These are phyloP conservation scores for Cyanoliseus patagonus DNA, from an alignment of 2,113 vertebrate genomes.

Conservation along the genomic window DNA sequence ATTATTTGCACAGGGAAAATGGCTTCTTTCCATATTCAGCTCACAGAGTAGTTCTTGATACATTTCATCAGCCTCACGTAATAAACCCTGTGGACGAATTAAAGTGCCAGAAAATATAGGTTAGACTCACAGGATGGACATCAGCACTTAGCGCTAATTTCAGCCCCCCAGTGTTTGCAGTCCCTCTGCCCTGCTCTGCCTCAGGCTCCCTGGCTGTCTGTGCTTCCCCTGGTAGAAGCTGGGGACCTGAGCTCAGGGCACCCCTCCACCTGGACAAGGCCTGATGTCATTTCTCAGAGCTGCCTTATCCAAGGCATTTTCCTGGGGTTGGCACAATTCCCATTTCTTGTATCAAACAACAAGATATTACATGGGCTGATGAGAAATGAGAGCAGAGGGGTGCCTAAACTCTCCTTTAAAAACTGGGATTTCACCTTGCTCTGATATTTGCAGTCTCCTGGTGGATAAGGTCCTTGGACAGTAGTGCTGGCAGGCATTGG, in stretches of 20 bases:
- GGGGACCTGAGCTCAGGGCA: not conserved
- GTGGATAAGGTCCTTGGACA: not conserved
- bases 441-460: not conserved
- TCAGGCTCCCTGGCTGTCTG: not conserved
- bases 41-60: not conserved
- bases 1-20: slow-evolving; percentile 36
- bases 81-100: slow-evolving; percentile 29
- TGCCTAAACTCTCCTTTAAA: not conserved
- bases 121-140: not conserved
- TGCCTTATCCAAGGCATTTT: not conserved
- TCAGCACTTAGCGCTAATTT: accelerated
- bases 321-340: not conserved
- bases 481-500: accelerated
- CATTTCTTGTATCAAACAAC: not conserved
- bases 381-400: not conserved
- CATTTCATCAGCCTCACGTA: not conserved
- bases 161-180: not conserved
- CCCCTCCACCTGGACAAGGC: not conserved
- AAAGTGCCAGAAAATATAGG: slow-evolving; percentile 29
- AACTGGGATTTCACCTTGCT: not conserved
- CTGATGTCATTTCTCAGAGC: not conserved
- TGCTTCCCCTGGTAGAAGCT: not conserved
- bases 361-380: not conserved
- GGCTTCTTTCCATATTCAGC: slow-evolving; percentile 3
- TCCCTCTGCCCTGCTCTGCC: not conserved